These are phyloP conservation scores for Papilio glaucus DNA, from an alignment of 1,140 invertebrate species.

Conservation along the genomic window DNA sequence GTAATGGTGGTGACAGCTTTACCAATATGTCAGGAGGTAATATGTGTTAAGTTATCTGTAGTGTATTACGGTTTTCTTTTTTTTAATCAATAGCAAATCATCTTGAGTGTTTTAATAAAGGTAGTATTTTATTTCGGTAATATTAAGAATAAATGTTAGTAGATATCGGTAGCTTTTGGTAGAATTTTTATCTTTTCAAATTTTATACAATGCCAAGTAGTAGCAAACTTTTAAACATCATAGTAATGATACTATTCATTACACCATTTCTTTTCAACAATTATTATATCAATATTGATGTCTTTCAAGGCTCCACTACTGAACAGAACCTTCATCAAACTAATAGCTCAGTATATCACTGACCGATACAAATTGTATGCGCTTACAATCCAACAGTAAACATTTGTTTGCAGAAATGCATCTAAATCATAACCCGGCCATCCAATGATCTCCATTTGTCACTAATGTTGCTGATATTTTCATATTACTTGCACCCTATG, in stretches of 20 bases:
- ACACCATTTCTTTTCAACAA: not conserved
- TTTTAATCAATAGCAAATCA: no score
- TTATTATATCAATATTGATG: not conserved
- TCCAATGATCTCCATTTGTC: constrained; percentile 51
- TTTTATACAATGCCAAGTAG: no score
- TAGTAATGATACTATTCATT: constrained; percentile 21
- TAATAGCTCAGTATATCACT: constrained; percentile 53
- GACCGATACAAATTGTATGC: constrained; percentile 60
- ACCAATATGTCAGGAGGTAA: no score
- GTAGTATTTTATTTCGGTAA: no score
- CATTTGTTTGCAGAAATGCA: constrained; percentile 52
- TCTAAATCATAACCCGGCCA: constrained; percentile 56
- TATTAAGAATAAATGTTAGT: no score
- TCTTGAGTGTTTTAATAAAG: no score
- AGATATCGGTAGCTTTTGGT: no score
- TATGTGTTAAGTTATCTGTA: no score
- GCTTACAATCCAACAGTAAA: constrained; percentile 43
- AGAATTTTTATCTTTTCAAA: no score
- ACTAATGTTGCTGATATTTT: constrained; percentile 35
- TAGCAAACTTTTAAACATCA: no score
- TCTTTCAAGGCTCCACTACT: constrained; percentile 15
- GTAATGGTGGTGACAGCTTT: no score
- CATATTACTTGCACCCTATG: not conserved
- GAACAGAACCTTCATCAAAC: constrained; percentile 44
- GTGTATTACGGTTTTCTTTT: no score